Base-by-base conservation (phyloP, 35 echinoderm and acorn worm species). In the Patiria miniata region DNA sequence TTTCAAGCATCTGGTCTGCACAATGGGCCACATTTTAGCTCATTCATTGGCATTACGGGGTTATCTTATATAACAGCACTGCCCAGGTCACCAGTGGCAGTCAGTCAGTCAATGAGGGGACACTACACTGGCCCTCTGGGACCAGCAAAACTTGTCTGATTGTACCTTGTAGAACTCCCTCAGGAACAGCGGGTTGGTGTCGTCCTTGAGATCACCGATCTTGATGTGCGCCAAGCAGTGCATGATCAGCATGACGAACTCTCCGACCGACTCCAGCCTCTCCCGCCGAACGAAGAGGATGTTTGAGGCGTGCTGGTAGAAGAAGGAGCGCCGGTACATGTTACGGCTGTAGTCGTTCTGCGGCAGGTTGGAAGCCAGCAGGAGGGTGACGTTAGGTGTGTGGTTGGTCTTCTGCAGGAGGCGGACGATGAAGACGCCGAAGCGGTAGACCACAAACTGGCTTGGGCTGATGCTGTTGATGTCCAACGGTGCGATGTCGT, bases 321-420 rank as follows among this genome's bases (percentile, higher is more conserved):
- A 98, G 96, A 98, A 98, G 0, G 96, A 98, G 38, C 92, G 89
- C 9, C 96, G 39, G 92, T 94, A 98, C 96, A 98, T 98, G 79
- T 98, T 98, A 36, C 85, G 83, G 47, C 89, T 61, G 83, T 98
- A 98, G 82, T 98, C 88, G 57, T 98, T 98, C 60, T 87, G 91
- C 7, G 96, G 96, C 0, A 98, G 87, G 1, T 61, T 52, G 0
- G 89, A 82, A 18, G 96, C 96, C 57, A 98, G 89, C 15, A 98
- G 83, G 15, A 98, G 83, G 26, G 96, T 98, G 33, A 98, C 83
- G 19, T 91, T 86, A 4, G 96, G 96, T 26, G 90, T 98, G 33
- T 78, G 68, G 53, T 94, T 89, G 44, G 86, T 81, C 38, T 85
- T 88, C 55, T 86, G 85, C 15, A 98, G 55, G 76, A 94, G 86